These are phyloP conservation scores for Axinella damicornis DNA, from an alignment of 37 sponge, comb jelly and placozoan species.

Conservation along the genomic window DNA sequence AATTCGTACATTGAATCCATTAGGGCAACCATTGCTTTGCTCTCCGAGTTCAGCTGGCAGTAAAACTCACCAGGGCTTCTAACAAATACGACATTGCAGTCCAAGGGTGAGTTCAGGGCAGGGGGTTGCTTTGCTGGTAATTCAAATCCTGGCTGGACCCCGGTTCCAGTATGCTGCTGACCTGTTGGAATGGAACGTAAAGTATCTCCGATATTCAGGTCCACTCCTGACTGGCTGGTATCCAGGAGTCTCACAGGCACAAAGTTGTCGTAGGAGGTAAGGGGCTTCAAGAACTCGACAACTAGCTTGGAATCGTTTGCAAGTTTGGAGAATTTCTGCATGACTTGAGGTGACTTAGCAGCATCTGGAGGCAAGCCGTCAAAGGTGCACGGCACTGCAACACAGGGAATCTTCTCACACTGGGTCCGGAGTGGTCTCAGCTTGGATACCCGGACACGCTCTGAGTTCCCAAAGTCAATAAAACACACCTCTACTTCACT, in stretches of 20 bases:
- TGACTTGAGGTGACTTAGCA: background rate
- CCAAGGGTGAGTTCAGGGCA: slow-evolving; percentile 21
- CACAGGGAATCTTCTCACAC: slow-evolving; percentile 38
- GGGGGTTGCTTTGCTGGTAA: slow-evolving; percentile 1
- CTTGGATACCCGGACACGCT: background rate
- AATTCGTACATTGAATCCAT: slow-evolving; percentile 43
- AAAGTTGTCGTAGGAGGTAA: background rate
- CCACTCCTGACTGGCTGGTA: background rate
- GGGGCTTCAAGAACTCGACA: background rate
- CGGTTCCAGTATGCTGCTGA: background rate
- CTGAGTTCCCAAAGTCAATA: slow-evolving; percentile 69
- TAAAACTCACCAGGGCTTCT: slow-evolving; percentile 48
- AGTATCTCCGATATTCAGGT: background rate
- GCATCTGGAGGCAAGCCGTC: background rate
- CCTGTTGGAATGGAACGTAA: background rate
- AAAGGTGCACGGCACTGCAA: slow-evolving; percentile 49
- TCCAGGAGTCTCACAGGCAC: slow-evolving; percentile 28
- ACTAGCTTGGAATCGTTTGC: background rate
- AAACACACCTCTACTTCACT: slow-evolving; percentile 23
- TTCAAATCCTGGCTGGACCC: background rate
- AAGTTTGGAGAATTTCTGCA: slow-evolving; percentile 6
- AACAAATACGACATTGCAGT: slow-evolving; percentile 17
- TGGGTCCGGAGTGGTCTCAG: slow-evolving; percentile 22
- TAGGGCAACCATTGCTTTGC: slow-evolving; percentile 17
- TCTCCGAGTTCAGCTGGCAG: slow-evolving; percentile 40